These are phyloP conservation scores for Phengaris arion DNA, from an alignment of 2,888 invertebrate species.

Conservation along the genomic window DNA sequence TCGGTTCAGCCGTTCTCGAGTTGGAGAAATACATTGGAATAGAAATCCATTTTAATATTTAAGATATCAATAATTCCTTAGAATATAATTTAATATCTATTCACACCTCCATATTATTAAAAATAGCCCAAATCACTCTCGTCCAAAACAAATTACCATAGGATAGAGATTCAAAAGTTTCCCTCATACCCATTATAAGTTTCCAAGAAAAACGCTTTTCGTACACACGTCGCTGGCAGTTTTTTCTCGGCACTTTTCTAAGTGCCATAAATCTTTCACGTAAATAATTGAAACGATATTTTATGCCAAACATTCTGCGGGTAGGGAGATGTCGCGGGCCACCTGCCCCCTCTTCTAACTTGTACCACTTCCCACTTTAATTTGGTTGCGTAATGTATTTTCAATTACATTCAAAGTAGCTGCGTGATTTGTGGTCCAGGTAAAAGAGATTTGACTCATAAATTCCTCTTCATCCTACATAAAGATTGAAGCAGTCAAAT, in stretches of 20 bases:
- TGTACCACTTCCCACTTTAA: constrained; percentile 79
- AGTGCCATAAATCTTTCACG: constrained; percentile 78
- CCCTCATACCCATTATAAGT: constrained; percentile 78
- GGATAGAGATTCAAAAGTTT: constrained; percentile 77
- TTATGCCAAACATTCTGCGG: constrained; percentile 79
- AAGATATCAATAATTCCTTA: too few relatives aligned
- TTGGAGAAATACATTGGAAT: too few relatives aligned
- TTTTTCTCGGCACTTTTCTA: constrained; percentile 78
- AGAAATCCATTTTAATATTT: too few relatives aligned
- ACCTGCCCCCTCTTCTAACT: constrained; percentile 72
- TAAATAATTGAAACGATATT: constrained; percentile 82
- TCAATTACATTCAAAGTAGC: constrained; percentile 77
- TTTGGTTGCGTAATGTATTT: constrained; percentile 80
- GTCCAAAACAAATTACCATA: constrained; percentile 79
- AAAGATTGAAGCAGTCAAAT: constrained; percentile 46
- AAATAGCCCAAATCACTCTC: constrained; percentile 44
- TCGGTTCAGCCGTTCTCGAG: too few relatives aligned
- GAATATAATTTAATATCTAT: background rate
- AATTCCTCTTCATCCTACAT: constrained; percentile 63
- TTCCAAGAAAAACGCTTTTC: constrained; percentile 79
- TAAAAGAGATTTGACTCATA: constrained; percentile 67
- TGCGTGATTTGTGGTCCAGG: constrained; percentile 72
- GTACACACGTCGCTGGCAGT: constrained; percentile 76
- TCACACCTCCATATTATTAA: constrained; percentile 23
- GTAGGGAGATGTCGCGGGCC: constrained; percentile 68